phyloP scores from a whole-genome alignment of 2,797 vertebrate species.

The Propithecus perrieri region DNA sequence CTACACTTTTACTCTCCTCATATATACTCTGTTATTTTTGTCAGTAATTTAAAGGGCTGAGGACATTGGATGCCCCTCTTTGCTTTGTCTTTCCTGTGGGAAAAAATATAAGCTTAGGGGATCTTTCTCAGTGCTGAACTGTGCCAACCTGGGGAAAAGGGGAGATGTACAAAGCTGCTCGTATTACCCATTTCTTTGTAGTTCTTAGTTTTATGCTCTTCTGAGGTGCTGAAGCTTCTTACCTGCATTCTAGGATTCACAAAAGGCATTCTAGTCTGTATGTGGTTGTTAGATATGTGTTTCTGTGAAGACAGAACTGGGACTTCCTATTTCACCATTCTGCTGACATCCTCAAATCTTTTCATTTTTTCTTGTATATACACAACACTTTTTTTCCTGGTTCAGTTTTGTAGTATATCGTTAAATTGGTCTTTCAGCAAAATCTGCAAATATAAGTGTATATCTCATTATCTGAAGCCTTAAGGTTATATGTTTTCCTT shows the following conservation, averaged over 20 bases:
- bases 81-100: no score
- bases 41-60: not conserved
- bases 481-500: conserved; percentile 16
- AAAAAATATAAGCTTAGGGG: not conserved
- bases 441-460: conserved; percentile 6
- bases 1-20: not conserved
- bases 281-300: not conserved
- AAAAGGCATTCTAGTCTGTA: not conserved
- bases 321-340: not conserved
- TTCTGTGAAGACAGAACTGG: not conserved
- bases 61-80: not conserved
- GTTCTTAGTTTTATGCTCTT: not conserved
- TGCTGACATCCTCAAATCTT: not conserved
- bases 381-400: not conserved
- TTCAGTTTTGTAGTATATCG: not conserved
- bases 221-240: not conserved
- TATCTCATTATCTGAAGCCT: conserved; percentile 1
- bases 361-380: not conserved
- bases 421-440: not conserved
- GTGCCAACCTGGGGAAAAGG: not conserved
- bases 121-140: not conserved
- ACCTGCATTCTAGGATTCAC: not conserved
- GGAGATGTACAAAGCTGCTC: not conserved
- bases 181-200: not conserved
- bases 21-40: not conserved